Evolutionary conservation across 2,113 vertebrate genomes (phyloP).

Genomic region (Caloenas nicobarica): DNA sequence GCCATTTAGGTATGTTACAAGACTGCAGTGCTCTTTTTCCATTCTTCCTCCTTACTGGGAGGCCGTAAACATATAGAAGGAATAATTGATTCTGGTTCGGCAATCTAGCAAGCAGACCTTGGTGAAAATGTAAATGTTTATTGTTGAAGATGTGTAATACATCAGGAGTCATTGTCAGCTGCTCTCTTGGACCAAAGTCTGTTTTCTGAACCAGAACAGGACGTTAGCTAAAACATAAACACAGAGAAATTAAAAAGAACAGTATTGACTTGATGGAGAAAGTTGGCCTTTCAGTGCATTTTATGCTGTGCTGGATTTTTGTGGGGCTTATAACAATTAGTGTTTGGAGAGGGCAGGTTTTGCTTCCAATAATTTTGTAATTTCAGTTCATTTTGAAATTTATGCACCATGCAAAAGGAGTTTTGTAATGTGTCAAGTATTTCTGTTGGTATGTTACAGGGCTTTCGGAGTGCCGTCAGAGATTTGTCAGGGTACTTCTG

Average conservation of each 20-base stretch:
- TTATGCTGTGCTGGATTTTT: slow-evolving; percentile 5
- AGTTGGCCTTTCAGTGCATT: neutral
- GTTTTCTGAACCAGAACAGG: slow-evolving; percentile 44
- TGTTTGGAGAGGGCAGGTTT: neutral
- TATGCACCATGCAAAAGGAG: neutral
- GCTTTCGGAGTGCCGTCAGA: neutral
- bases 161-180: slow-evolving; percentile 29
- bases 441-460: neutral
- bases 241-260: slow-evolving; percentile 34
- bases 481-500: slow-evolving; percentile 27
- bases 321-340: neutral
- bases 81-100: neutral
- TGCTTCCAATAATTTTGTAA: slow-evolving; percentile 11
- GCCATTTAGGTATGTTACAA: neutral
- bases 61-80: neutral
- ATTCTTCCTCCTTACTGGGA: neutral
- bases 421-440: slow-evolving; percentile 1
- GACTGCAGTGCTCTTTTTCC: neutral
- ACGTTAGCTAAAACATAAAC: slow-evolving; percentile 51
- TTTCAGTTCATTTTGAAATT: slow-evolving; percentile 1
- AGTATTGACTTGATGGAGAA: neutral
- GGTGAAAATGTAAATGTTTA: slow-evolving; percentile 32
- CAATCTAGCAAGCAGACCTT: neutral
- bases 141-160: slow-evolving; percentile 43
- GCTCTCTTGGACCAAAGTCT: neutral